Percentiles rank a stretch among this genome's conserved stretches.
Conservation (phyloP, 2,888 invertebrate genomes). For the Chrysotoxum bicinctum region DNA sequence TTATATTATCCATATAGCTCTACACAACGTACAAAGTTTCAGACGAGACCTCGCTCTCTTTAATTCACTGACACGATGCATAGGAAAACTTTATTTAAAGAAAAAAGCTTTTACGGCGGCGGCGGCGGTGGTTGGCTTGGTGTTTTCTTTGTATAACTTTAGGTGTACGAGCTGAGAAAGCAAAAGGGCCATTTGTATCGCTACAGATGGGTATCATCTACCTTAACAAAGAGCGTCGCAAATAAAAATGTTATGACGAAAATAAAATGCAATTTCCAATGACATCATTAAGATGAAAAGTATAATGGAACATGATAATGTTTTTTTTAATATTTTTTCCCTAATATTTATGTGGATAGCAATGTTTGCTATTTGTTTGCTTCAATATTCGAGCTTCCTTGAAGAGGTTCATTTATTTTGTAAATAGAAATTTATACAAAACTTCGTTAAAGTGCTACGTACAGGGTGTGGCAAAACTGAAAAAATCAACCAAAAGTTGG, state of each 20-base stretch:
- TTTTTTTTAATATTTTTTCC: not conserved
- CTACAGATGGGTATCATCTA: not conserved
- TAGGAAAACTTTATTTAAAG: conserved; percentile 43
- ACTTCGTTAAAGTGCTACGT: too few relatives aligned
- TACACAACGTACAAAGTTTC: not conserved
- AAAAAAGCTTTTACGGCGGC: conserved; percentile 51
- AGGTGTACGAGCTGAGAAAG: conserved; percentile 1
- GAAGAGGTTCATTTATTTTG: too few relatives aligned
- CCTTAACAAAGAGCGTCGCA: conserved; percentile 11
- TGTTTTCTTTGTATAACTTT: conserved; percentile 19
- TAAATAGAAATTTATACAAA: too few relatives aligned
- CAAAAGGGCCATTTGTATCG: not conserved
- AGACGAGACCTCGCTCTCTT: not conserved
- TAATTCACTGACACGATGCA: too few relatives aligned
- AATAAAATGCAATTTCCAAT: conserved; percentile 57
- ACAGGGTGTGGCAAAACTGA: too few relatives aligned
- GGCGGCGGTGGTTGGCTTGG: conserved; percentile 16
- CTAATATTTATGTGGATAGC: not conserved
- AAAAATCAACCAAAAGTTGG: too few relatives aligned
- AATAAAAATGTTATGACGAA: conserved; percentile 28
- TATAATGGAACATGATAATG: not conserved
- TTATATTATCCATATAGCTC: not conserved
- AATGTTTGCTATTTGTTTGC: not conserved
- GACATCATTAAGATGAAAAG: conserved; percentile 24
- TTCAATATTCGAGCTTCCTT: not conserved